Percentiles rank a stretch among this genome's conserved stretches.
Conservation (phyloP, 2,888 invertebrate species). For the Himalopsyche anomala region DNA sequence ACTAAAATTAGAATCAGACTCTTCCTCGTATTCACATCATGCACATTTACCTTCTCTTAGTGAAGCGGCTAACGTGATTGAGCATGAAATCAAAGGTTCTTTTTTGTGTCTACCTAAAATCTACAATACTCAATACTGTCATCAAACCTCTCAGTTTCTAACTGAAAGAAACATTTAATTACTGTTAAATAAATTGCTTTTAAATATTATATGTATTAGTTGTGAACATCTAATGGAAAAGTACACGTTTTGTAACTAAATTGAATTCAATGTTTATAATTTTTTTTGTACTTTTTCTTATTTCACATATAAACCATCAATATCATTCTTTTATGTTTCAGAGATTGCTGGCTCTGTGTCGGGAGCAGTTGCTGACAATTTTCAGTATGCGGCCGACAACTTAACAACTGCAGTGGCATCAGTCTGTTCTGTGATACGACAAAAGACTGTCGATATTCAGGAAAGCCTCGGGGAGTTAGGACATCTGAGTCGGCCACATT, state of each 20-base stretch:
- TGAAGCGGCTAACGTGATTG: conserved; percentile 74
- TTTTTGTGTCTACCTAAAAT: background rate
- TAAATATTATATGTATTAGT: too few relatives aligned
- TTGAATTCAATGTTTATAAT: too few relatives aligned
- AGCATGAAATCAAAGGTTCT: conserved; percentile 74
- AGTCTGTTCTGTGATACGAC: conserved; percentile 74
- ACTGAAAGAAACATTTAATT: too few relatives aligned
- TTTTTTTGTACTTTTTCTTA: too few relatives aligned
- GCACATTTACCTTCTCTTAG: conserved; percentile 70
- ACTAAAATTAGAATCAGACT: conserved; percentile 70
- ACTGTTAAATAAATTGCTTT: too few relatives aligned
- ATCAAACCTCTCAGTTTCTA: too few relatives aligned
- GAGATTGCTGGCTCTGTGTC: conserved; percentile 74
- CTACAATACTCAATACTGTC: too few relatives aligned
- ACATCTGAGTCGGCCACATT: conserved; percentile 61
- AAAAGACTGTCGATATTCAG: conserved; percentile 73
- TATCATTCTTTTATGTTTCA: conserved; percentile 65
- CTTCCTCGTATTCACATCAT: conserved; percentile 67
- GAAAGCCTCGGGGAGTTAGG: conserved; percentile 67
- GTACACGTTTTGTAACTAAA: too few relatives aligned
- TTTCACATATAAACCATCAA: background rate
- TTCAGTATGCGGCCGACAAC: conserved; percentile 69
- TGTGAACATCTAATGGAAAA: too few relatives aligned
- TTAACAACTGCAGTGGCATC: conserved; percentile 71
- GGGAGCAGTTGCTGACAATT: conserved; percentile 74